A percentile compares a stretch with the other conserved stretches of the same genome.
phyloP scores from a whole-genome alignment of 92 coral and sea anemone genomes.

The Umimayanthus kanabou region DNA sequence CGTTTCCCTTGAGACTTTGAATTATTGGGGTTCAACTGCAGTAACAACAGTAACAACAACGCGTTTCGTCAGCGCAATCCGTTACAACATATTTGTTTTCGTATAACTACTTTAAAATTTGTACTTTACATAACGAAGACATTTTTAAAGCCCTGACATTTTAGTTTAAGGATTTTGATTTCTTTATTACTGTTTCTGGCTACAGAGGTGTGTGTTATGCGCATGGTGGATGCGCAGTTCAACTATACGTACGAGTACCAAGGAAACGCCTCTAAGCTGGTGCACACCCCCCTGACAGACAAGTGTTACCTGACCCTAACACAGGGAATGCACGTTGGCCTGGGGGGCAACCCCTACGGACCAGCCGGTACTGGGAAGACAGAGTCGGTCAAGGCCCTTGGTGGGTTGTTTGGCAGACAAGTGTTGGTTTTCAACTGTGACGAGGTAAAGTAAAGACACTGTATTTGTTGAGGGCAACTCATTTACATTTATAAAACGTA shows the following conservation, averaged over 20 bases:
- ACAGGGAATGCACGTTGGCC: slow-evolving; percentile 99
- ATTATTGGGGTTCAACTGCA: no score
- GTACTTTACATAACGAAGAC: no score
- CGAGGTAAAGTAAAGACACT: slow-evolving; percentile 66
- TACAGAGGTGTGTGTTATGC: slow-evolving; percentile 77
- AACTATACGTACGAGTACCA: slow-evolving; percentile 95
- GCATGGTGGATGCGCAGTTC: slow-evolving; percentile 98
- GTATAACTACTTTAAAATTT: no score
- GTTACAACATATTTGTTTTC: neutral
- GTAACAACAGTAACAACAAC: neutral
- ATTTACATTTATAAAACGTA: no score
- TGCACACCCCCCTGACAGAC: slow-evolving; percentile 99
- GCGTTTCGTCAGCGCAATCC: neutral
- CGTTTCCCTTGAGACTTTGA: no score
- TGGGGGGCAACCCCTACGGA: slow-evolving; percentile 99
- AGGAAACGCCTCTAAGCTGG: slow-evolving; percentile 97
- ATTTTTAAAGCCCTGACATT: no score
- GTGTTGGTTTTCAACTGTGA: slow-evolving; percentile 97
- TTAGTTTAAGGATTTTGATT: neutral
- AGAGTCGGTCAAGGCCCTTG: slow-evolving; percentile 97
- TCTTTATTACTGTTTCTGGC: neutral
- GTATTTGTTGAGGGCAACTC: no score
- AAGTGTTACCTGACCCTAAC: slow-evolving; percentile 98
- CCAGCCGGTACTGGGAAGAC: slow-evolving; percentile 99
- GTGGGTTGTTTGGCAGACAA: slow-evolving; percentile 97